Conservation (phyloP, 2,888 invertebrate species). For the Mythimna loreyi region DNA sequence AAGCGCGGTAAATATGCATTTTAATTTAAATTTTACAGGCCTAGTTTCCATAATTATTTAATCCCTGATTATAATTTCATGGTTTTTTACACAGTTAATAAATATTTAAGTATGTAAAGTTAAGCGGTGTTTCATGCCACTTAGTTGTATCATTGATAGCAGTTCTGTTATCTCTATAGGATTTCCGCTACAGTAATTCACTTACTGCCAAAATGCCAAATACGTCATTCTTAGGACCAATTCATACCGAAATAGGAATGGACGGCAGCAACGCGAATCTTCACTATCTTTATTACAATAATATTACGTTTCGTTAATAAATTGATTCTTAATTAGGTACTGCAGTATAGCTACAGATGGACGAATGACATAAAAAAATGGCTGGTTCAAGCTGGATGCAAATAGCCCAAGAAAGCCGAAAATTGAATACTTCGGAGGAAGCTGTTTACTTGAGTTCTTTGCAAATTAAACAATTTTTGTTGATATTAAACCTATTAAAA, state of each 20-base stretch:
- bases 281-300: too few species aligned
- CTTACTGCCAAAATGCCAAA: neutral
- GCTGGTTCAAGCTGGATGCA: neutral
- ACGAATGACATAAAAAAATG: too few species aligned
- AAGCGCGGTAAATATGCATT: neutral
- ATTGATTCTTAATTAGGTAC: too few species aligned
- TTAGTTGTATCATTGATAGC: neutral
- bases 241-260: too few species aligned
- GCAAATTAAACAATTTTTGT: neutral
- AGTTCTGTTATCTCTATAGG: neutral
- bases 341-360: too few species aligned
- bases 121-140: neutral
- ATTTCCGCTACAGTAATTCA: neutral
- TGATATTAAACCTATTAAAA: too few species aligned
- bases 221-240: too few species aligned
- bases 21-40: slow-evolving; percentile 5
- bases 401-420: neutral
- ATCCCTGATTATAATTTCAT: slow-evolving; percentile 29
- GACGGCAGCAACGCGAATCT: too few species aligned
- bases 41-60: slow-evolving; percentile 16
- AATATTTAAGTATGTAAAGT: slow-evolving; percentile 8
- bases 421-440: too few species aligned
- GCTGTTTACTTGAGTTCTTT: neutral
- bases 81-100: slow-evolving; percentile 23
- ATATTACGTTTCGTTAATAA: too few species aligned